A percentile compares a stretch with the other conserved stretches of the same genome.
Evolutionary conservation across 2,797 vertebrate species (phyloP).

Genomic region (Hydrophis major): DNA sequence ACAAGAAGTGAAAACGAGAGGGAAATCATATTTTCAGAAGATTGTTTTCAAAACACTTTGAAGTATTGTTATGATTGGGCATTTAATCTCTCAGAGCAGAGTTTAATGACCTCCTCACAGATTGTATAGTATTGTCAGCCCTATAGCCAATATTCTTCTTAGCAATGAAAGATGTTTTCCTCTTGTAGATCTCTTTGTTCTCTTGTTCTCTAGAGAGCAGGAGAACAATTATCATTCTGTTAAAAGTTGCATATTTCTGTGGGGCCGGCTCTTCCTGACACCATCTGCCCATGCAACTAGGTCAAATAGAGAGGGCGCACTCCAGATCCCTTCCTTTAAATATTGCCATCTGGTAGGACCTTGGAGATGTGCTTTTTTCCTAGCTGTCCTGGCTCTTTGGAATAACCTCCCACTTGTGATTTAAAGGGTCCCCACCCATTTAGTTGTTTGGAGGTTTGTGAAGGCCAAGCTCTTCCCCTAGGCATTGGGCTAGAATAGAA

Average conservation of each 20-base stretch:
- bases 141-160: slow-evolving; percentile 29
- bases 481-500: not conserved
- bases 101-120: slow-evolving; percentile 35
- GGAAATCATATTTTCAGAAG: slow-evolving; percentile 19
- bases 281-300: not conserved
- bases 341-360: not conserved
- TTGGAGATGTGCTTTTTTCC: not conserved
- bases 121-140: slow-evolving; percentile 34
- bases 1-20: slow-evolving; percentile 40
- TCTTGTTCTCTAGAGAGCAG: not conserved
- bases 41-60: not conserved
- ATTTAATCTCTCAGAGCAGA: slow-evolving; percentile 33
- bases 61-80: slow-evolving; percentile 11
- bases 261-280: not conserved
- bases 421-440: not conserved
- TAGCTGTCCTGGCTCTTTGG: not conserved
- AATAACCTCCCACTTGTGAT: not conserved
- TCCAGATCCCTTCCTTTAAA: not conserved
- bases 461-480: not conserved
- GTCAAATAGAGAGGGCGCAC: not conserved
- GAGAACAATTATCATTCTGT: not conserved
- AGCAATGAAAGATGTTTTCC: slow-evolving; percentile 28
- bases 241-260: not conserved
- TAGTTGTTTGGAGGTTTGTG: not conserved
- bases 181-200: slow-evolving; percentile 24